These are phyloP conservation scores for Periophthalmodon schlosseri DNA, from an alignment of 2,113 vertebrate species.

Conservation along the genomic window DNA sequence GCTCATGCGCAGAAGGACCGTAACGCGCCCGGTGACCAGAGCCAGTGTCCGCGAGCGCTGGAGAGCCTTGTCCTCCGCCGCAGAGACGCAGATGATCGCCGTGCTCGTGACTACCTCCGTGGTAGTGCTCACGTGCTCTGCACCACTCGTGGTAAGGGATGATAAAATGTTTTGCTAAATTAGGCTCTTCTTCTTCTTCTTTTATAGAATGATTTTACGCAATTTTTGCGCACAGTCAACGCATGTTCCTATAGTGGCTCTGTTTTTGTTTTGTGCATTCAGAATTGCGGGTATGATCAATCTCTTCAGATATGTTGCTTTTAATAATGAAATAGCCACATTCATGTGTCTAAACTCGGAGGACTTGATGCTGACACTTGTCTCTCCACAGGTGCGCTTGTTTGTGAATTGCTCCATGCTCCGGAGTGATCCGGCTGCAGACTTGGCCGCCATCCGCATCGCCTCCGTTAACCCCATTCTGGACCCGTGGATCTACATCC, in stretches of 20 bases:
- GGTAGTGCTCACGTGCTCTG: slow-evolving; percentile 93
- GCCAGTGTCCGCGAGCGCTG: slow-evolving; percentile 83
- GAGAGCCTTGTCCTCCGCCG: slow-evolving; percentile 79
- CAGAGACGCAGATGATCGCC: slow-evolving; percentile 97
- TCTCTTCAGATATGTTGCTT: background rate
- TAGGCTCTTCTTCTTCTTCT: too few relatives aligned
- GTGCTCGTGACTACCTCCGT: slow-evolving; percentile 91
- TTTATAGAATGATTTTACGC: background rate
- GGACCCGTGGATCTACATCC: slow-evolving; percentile 97
- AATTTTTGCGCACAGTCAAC: background rate
- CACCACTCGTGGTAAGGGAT: slow-evolving; percentile 92
- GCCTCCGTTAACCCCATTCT: slow-evolving; percentile 93
- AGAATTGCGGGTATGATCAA: background rate
- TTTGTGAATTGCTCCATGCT: slow-evolving; percentile 85
- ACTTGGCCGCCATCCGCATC: slow-evolving; percentile 90
- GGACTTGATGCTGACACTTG: background rate
- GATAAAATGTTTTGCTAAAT: background rate
- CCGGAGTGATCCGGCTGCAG: slow-evolving; percentile 74
- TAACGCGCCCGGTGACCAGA: slow-evolving; percentile 80
- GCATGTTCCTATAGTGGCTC: background rate
- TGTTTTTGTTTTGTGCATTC: background rate
- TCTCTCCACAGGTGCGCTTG: slow-evolving; percentile 82
- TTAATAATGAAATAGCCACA: too few relatives aligned
- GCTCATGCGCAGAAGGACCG: slow-evolving; percentile 89
- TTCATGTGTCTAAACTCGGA: too few relatives aligned